Evolutionary conservation across 2,113 vertebrate genomes (phyloP).

Genomic region (Xiphophorus maculatus): DNA sequence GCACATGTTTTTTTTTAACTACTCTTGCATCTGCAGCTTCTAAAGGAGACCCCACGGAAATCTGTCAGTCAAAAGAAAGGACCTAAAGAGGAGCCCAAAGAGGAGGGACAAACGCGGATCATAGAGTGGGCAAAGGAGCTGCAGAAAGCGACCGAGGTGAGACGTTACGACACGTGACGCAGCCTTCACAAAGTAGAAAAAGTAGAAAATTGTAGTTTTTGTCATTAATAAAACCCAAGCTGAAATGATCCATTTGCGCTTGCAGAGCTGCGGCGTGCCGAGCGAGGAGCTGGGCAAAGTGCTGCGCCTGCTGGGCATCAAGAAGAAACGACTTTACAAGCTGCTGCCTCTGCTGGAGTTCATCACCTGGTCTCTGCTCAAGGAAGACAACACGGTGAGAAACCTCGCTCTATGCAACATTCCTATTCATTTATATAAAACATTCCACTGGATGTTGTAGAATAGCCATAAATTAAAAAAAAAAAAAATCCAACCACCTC

Average conservation of each 20-base stretch:
- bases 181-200: too few relatives aligned
- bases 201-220: too few relatives aligned
- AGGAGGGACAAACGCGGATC: constrained; percentile 60
- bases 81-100: constrained; percentile 21
- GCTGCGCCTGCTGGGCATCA: constrained; percentile 70
- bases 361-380: constrained; percentile 83
- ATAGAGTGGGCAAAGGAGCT: constrained; percentile 82
- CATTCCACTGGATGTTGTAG: background rate
- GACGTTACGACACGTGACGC: background rate
- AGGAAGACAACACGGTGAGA: constrained; percentile 75
- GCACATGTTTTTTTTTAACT: background rate
- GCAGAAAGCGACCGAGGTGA: constrained; percentile 73
- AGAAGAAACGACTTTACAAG: constrained; percentile 70
- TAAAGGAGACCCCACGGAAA: constrained; percentile 39
- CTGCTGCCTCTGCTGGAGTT: constrained; percentile 81
- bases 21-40: constrained; percentile 23
- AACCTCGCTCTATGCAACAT: background rate
- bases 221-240: background rate
- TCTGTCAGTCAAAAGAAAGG: constrained; percentile 33
- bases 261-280: constrained; percentile 74
- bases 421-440: background rate
- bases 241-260: background rate
- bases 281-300: constrained; percentile 69
- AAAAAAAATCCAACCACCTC: too few relatives aligned
- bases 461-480: background rate